Base-by-base conservation (phyloP, 2,113 vertebrate species). In the Corythaixoides concolor region DNA sequence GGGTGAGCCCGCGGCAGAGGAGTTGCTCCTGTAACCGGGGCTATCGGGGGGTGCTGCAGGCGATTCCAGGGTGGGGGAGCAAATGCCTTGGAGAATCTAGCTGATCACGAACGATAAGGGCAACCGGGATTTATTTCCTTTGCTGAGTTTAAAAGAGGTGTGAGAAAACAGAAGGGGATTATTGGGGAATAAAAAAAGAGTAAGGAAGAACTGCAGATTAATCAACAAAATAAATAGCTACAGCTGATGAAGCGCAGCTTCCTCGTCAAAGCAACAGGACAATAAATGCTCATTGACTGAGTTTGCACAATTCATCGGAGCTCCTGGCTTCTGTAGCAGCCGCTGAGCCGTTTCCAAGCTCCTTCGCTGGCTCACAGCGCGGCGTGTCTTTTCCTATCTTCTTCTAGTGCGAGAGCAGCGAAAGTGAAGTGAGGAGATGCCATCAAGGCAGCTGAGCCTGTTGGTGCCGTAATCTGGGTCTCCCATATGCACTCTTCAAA, bases 51-150 rank as follows among this genome's bases (percentile, higher is more conserved):
- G 21, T 33, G 39, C 37, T 33, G 49, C 33, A 8, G 83, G 67
- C 2, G 1, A 22, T 86, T 58, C 28, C 3, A 5, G 5, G 8
- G 8, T 1, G 8, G 26, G 15, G 19, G 19, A 12, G 6, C 14
- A 85, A 72, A 92, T 4, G 32, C n/a, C 26, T 6, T 1, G 22
- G 37, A 30, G 32, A 66, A 63, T 9, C n/a, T 55, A 49, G 26
- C 32, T 50, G 18, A 3, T 43, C 41, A 10, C 39, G 16, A 13
- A 0, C 10, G 2, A 1, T 23, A 45, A 9, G 43, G 58, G 15
- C 60, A 43, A 9, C 28, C 2, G 4, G 88, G 30, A 37, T 24
- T n/a, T 12, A n/a, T 50, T 35, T 58, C 22, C 79, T 43, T 63
- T 1, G 0, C 39, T 15, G 53, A 35, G n/a, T 27, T 63, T 64